Evolutionary conservation across 2,888 invertebrate genomes (phyloP).

Genomic region (Morpho deidamia): DNA sequence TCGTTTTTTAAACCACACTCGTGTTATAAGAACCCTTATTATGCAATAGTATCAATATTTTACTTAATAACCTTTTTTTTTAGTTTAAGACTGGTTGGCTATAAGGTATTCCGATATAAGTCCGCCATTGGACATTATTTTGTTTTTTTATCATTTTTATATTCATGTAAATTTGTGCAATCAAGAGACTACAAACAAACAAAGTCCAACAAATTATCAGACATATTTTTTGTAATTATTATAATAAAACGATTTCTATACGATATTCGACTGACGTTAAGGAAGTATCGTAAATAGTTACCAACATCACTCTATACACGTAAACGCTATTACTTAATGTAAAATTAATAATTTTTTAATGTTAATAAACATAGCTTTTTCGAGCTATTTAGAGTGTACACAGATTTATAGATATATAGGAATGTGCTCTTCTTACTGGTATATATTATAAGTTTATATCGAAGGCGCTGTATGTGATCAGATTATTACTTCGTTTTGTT

Average conservation of each 20-base stretch:
- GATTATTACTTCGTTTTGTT: background rate
- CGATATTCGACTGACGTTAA: slow-evolving; percentile 11
- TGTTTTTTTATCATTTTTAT: no score
- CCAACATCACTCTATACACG: slow-evolving; percentile 29
- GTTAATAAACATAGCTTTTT: slow-evolving; percentile 1
- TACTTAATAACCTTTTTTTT: no score
- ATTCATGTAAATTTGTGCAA: no score
- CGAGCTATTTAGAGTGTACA: background rate
- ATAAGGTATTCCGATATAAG: no score
- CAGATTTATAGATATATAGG: background rate
- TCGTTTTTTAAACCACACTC: no score
- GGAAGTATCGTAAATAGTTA: slow-evolving; percentile 36
- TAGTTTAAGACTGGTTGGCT: no score
- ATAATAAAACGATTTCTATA: slow-evolving; percentile 7
- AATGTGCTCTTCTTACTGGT: background rate
- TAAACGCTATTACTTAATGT: slow-evolving; percentile 4
- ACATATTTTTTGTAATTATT: background rate
- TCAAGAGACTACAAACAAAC: no score
- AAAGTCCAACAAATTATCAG: slow-evolving; percentile 1
- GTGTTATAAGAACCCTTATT: no score
- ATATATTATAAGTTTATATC: background rate
- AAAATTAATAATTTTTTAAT: background rate
- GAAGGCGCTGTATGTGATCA: background rate
- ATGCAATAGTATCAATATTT: no score
- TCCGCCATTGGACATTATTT: no score